Conservation (phyloP, 2,888 invertebrate species). For the Lamellibrachia satsuma region DNA sequence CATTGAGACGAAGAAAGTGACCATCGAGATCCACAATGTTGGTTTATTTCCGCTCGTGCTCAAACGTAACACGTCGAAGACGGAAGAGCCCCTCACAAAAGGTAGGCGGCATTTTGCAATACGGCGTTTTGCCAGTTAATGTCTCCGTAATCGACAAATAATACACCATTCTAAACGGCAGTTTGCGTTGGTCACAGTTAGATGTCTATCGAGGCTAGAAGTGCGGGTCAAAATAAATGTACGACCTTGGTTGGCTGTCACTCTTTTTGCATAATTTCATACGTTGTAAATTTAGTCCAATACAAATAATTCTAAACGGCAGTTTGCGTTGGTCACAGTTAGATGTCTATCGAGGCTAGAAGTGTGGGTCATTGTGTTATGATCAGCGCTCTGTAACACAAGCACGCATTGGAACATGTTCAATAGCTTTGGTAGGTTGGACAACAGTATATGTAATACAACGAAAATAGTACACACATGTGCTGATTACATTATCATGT, state of each 20-base stretch:
- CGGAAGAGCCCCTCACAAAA: constrained; percentile 29
- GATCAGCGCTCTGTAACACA: not conserved
- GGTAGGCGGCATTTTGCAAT: not conserved
- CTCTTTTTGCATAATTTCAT: not conserved
- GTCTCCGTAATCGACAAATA: no score
- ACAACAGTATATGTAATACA: no score
- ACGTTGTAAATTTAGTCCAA: not conserved
- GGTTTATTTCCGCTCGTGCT: constrained; percentile 37
- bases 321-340: not conserved
- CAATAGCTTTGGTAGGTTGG: no score
- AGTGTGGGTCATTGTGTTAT: not conserved
- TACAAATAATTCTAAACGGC: not conserved
- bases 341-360: no score
- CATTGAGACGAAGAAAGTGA: constrained; percentile 32
- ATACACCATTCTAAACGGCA: not conserved
- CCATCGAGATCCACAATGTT: constrained; percentile 27
- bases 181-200: not conserved
- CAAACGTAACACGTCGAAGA: constrained; percentile 32
- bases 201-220: no score
- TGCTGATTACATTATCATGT: no score
- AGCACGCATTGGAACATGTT: not conserved
- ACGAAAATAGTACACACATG: no score
- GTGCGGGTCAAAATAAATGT: no score
- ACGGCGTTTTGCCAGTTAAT: no score
- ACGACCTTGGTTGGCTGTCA: no score